These are phyloP conservation scores for Saccostrea glomerata DNA, from an alignment of 1,140 invertebrate genomes.

Conservation along the genomic window DNA sequence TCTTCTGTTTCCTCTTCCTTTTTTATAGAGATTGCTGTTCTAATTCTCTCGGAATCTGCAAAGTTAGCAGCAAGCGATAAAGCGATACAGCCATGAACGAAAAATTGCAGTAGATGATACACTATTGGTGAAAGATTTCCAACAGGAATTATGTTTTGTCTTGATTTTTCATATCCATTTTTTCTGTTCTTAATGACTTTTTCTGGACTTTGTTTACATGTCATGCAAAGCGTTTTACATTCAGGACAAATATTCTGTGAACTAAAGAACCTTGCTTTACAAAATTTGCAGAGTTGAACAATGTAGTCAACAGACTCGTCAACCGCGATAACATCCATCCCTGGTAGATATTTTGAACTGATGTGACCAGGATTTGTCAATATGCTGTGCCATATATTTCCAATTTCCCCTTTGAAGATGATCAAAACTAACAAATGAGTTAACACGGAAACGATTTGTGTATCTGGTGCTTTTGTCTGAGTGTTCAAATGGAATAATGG, in stretches of 20 bases:
- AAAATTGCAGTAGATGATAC: not conserved
- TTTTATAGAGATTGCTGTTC: not conserved
- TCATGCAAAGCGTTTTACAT: not conserved
- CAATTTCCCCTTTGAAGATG: not conserved
- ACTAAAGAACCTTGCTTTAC: not conserved
- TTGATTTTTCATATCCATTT: not conserved
- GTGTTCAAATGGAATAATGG: slow-evolving; percentile 1
- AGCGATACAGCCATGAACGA: not conserved
- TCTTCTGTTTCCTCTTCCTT: not conserved
- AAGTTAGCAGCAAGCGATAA: not conserved
- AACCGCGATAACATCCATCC: too few relatives aligned
- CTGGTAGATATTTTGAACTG: not conserved
- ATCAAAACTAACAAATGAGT: slow-evolving; percentile 44
- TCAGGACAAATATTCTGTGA: not conserved
- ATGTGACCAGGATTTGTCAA: not conserved
- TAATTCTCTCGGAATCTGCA: not conserved
- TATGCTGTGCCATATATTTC: slow-evolving; percentile 37
- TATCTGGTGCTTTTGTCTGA: slow-evolving; percentile 7
- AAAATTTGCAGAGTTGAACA: slow-evolving; percentile 11
- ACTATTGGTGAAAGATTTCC: not conserved
- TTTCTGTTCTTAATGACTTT: not conserved
- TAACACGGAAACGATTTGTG: slow-evolving; percentile 47
- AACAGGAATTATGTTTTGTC: not conserved
- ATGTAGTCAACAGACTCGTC: not conserved
- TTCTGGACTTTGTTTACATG: not conserved